phyloP scores from a whole-genome alignment of 2,797 vertebrate species.

The Ptychobarbus kaznakovi region DNA sequence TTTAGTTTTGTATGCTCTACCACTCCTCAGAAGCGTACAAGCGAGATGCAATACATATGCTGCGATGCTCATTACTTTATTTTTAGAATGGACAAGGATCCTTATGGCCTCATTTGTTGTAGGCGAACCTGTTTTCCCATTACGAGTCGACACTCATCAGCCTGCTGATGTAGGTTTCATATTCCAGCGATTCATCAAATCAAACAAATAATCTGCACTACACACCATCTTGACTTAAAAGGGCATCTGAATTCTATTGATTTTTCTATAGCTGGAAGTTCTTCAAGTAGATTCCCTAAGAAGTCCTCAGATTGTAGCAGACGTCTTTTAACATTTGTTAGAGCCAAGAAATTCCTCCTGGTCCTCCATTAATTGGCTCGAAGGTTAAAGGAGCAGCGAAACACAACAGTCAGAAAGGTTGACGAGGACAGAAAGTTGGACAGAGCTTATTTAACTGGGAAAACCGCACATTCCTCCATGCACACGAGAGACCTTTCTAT shows the following conservation, averaged over 20 bases:
- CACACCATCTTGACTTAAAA: conserved; percentile 74
- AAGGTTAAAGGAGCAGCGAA: conserved; percentile 71
- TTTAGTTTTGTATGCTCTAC: conserved; percentile 43
- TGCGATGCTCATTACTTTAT: conserved; percentile 69
- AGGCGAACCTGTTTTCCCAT: conserved; percentile 53
- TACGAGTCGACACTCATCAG: conserved; percentile 44
- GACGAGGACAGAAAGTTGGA: conserved; percentile 78
- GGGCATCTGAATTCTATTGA: conserved; percentile 78
- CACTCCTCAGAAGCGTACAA: conserved; percentile 57
- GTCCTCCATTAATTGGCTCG: conserved; percentile 79
- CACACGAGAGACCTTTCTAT: conserved; percentile 59
- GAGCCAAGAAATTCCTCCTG: conserved; percentile 73
- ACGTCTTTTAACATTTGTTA: conserved; percentile 65
- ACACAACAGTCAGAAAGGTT: conserved; percentile 75
- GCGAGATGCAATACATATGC: conserved; percentile 64
- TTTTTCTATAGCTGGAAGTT: conserved; percentile 73
- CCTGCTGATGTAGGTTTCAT: conserved; percentile 61
- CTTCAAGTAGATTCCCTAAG: conserved; percentile 71
- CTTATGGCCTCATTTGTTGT: conserved; percentile 66
- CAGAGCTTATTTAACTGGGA: conserved; percentile 74
- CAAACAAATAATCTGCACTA: conserved; percentile 68
- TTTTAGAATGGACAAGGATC: conserved; percentile 63
- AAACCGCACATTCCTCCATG: conserved; percentile 61
- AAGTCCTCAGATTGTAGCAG: conserved; percentile 71
- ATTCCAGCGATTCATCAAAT: conserved; percentile 68